Base-by-base conservation (phyloP, 2,797 vertebrate genomes). In the Sciaenops ocellatus region DNA sequence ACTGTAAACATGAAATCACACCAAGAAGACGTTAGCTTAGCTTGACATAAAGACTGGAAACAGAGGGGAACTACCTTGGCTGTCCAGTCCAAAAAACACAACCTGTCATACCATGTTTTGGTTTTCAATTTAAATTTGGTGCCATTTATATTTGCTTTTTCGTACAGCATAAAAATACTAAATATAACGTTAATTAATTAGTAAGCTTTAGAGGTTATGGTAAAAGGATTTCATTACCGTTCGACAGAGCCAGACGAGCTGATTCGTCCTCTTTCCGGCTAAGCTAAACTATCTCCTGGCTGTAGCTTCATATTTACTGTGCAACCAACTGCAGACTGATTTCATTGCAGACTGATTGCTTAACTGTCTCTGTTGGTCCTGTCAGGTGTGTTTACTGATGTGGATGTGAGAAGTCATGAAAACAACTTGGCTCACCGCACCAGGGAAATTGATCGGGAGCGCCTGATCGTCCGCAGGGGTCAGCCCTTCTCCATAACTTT, bases 351-450 rank as follows among this genome's bases (percentile, higher is more conserved):
- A 20, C 15, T 26, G 34, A 61, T 12, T 2, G 24, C 30, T 66
- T 1, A 67, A 3, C 18, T 50, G 18, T 46, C 18, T 51, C 22
- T 80, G 30, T 61, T 55, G 28, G 5, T 66, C 0, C 17, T n/a
- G 4, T 65, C 61, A 95, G 95, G 59, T 68, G 38, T 90, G 30
- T 87, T 93, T 30, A 47, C 11, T 17, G 78, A 78, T 3, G 86
- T 95, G 69, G 92, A 96, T 56, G 76, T 94, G 65, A 94, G 93
- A 64, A 93, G 90, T 68, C 69, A 60, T 59, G 87, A 91, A 13
- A 96, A 96, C 84, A 96, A 96, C 88, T 87, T 51, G 47, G 83
- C 75, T 44, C 95, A 96, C 79, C 94, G 80, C 61, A 96, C 95
- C 20, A 89, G 83, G 44, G 95, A 96, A 76, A 94, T 95, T 2